phyloP scores from a whole-genome alignment of 1,140 invertebrate species.

The Papilio dardanus region DNA sequence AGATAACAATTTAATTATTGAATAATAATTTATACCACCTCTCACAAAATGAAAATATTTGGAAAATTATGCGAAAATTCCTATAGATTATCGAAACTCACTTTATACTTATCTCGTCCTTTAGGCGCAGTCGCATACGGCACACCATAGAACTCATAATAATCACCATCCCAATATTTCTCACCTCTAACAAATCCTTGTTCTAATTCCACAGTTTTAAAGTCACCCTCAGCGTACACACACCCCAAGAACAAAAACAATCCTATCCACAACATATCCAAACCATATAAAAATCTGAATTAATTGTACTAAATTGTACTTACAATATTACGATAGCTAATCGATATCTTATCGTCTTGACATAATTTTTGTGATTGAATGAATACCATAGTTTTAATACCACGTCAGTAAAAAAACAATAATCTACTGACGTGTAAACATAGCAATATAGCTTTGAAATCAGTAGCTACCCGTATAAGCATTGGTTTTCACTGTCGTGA shows the following conservation, averaged over 20 bases:
- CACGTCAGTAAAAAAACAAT: neutral
- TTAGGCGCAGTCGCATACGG: constrained; percentile 67
- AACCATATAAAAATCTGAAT: neutral
- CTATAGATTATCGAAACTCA: too few relatives aligned
- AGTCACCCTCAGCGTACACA: constrained; percentile 47
- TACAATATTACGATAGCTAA: neutral
- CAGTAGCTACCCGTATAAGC: too few relatives aligned
- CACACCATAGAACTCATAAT: constrained; percentile 69
- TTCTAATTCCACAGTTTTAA: constrained; percentile 53
- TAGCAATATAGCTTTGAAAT: too few relatives aligned
- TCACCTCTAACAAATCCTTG: constrained; percentile 58
- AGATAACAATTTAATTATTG: neutral
- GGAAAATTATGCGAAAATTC: too few relatives aligned
- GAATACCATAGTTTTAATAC: neutral
- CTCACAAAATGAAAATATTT: too few relatives aligned
- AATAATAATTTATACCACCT: too few relatives aligned
- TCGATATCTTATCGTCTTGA: neutral
- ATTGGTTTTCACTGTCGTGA: too few relatives aligned
- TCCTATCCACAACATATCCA: constrained; percentile 29
- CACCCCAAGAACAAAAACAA: constrained; percentile 51
- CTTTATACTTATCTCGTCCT: constrained; percentile 68
- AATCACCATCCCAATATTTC: constrained; percentile 74
- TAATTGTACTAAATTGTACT: neutral
- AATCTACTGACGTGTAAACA: neutral
- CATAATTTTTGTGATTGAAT: constrained; percentile 21